Evolutionary conservation across 2,888 invertebrate species (phyloP), one percentile per base, ranked within the genome.

Genomic region (Neelides folsomi): DNA sequence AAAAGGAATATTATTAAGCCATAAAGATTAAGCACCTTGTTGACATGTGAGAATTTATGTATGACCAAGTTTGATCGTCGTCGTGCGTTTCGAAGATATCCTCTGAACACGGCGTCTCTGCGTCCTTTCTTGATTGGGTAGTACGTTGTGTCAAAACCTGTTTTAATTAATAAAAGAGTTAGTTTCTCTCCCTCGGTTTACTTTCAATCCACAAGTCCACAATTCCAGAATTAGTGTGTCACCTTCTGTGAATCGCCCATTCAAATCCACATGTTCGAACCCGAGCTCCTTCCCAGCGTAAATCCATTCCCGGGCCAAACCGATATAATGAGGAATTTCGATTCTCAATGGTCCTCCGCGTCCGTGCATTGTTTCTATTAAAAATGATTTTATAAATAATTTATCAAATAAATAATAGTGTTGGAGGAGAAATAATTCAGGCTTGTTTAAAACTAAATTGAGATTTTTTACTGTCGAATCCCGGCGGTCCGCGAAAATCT

Each of bases 201-300:
- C 10, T 47, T 18, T 34, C 48, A 1, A 12, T 47, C 35, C 9
- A 20, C 15, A 38, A 37, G 19, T 27, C 34, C n/a, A 35, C 20
- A 44, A 34, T 18, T n/a, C n/a, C n/a, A n/a, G 27, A 16, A 42
- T 18, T 47, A 6, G 10, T 52, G 7, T 34, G 19, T 45, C 36
- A 55, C 62, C 62, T 57, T 62, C 58, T n/a, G 55, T 59, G 42
- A 52, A 62, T 5, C 52, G 49, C n/a, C 62, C 62, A 49, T 60
- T 59, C 2, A 62, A 19, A 50, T 62, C 62, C 7, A 47, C 39
- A 13, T 51, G 49, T 12, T 53, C 43, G 38, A 57, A 62, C 2
- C 62, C 62, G n/a, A 60, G 18, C 13, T 60, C 62, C 38, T 57
- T 18, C 1, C 55, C 55, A 35, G 62, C 58, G 19, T 55, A 9